Evolutionary conservation across 2,797 vertebrate genomes (phyloP), one percentile per base, ranked within the genome.

Genomic region (Kryptopterus vitreolus): DNA sequence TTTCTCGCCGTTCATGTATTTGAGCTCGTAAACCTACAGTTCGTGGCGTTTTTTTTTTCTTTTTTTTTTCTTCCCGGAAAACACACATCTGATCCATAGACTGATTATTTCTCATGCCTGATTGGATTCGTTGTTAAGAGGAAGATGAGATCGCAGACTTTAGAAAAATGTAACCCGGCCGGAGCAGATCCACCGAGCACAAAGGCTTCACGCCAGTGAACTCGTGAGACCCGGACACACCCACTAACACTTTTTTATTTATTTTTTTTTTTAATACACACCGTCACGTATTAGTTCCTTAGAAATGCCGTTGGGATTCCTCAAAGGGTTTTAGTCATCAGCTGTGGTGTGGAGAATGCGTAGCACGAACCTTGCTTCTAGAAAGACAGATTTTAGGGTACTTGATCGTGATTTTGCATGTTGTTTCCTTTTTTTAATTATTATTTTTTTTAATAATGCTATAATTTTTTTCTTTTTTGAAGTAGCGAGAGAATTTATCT

Each of bases 241-340:
- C 75, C 66, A 70, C 77, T 59, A 18, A 48, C 26, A 8, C 11
- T n/a, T n/a, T n/a, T n/a, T n/a, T n/a, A n/a, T n/a, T n/a, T n/a
- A n/a, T n/a, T n/a, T n/a, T n/a, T n/a, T n/a, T n/a, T n/a, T n/a
- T n/a, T n/a, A n/a, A n/a, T n/a, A n/a, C n/a, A 48, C 31, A 77
- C 76, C 48, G 65, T 66, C 22, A 22, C 12, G 61, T 77, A 31
- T 18, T n/a, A 50, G 46, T 35, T 63, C 74, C 58, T 31, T 52
- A 13, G 75, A 68, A 43, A 68, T 43, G 5, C 46, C 63, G n/a
- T 43, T 43, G 29, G 52, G 50, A 46, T 35, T 69, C 24, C 33
- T 29, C 7, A 43, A 43, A 20, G 16, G 13, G 22, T 58, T 52
- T 58, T 57, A 46, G 31, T 55, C 61, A 55, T 68, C 31, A 38